These are phyloP conservation scores for Delichon dasypus DNA, from an alignment of 2,797 vertebrate genomes.

Conservation along the genomic window DNA sequence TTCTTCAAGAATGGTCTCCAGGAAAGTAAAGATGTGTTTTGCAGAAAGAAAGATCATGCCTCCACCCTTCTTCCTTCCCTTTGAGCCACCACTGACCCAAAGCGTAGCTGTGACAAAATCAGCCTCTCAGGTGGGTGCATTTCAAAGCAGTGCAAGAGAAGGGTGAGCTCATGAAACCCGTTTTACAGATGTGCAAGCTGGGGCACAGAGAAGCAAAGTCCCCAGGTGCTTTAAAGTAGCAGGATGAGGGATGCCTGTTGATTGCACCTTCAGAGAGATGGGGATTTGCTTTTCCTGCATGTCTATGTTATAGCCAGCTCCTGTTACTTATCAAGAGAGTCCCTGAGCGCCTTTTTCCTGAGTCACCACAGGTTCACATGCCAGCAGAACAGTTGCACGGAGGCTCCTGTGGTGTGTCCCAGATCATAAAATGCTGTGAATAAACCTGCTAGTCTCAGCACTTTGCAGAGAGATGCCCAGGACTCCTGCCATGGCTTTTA, in stretches of 20 bases:
- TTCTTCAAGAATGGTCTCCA: neutral
- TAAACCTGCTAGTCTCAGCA: conserved; percentile 11
- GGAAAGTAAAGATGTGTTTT: neutral
- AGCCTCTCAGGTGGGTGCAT: neutral
- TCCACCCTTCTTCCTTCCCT: neutral
- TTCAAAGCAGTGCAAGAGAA: neutral
- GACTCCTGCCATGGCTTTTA: conserved; percentile 5
- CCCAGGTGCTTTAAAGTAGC: neutral
- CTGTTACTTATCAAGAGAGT: neutral
- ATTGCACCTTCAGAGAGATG: neutral
- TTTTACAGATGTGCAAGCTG: neutral
- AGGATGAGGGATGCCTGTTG: neutral
- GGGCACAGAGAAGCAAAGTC: neutral
- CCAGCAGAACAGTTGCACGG: conserved; percentile 50
- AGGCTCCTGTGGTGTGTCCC: conserved; percentile 44
- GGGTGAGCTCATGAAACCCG: neutral
- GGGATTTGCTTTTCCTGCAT: neutral
- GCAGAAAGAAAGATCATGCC: neutral
- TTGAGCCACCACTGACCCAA: neutral
- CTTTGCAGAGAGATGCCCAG: neutral
- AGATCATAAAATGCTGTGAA: neutral
- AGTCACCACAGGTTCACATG: conserved; percentile 14
- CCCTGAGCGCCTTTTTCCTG: neutral
- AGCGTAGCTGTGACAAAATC: neutral
- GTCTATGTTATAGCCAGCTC: conserved; percentile 21